phyloP scores from a whole-genome alignment of 2,797 vertebrate species.

The Emys orbicularis region DNA sequence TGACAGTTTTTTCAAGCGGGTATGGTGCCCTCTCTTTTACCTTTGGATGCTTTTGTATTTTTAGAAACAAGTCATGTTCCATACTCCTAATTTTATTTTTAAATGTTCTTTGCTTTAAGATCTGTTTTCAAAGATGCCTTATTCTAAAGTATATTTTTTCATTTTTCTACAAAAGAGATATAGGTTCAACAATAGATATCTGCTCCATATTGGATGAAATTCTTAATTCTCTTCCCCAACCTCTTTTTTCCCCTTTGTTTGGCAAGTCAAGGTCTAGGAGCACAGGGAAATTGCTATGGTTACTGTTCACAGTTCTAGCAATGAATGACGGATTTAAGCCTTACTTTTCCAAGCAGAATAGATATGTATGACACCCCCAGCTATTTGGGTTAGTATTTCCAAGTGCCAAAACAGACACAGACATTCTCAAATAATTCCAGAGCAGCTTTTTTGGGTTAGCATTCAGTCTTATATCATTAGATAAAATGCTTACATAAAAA shows the following conservation, averaged over 20 bases:
- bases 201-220: constrained; percentile 23
- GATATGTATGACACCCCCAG: constrained; percentile 25
- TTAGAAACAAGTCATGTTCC: background rate
- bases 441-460: constrained; percentile 23
- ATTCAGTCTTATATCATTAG: constrained; percentile 32
- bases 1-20: background rate
- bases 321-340: constrained; percentile 36
- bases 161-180: background rate
- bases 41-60: background rate
- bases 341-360: background rate
- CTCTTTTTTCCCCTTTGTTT: constrained; percentile 8
- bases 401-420: constrained; percentile 23
- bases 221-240: constrained; percentile 12
- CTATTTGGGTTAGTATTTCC: background rate
- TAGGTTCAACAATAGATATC: constrained; percentile 27
- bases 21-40: background rate
- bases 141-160: background rate
- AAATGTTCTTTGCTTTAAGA: background rate
- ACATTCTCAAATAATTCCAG: constrained; percentile 41
- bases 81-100: constrained; percentile 2
- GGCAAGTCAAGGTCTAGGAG: constrained; percentile 43
- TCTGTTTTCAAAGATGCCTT: background rate
- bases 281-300: constrained; percentile 59
- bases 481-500: constrained; percentile 38
- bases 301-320: constrained; percentile 43